These are phyloP conservation scores for Tenualosa thibaudeaui DNA, from an alignment of 2,797 vertebrate species.

Conservation along the genomic window DNA sequence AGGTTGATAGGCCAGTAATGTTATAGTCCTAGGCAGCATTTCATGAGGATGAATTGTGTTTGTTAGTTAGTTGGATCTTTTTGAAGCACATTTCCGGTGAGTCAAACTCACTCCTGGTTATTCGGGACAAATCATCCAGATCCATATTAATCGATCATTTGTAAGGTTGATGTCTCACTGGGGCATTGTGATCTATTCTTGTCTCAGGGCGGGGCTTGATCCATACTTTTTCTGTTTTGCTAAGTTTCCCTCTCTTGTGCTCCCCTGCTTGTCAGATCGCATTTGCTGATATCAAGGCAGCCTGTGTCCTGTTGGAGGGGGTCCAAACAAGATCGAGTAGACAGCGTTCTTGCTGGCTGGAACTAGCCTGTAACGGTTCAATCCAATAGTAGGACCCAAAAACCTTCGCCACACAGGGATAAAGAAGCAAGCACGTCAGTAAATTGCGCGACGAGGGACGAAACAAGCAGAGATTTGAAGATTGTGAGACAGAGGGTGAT, in stretches of 20 bases:
- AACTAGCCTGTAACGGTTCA: constrained; percentile 27
- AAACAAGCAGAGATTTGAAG: constrained; percentile 19
- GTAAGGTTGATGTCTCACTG: constrained; percentile 22
- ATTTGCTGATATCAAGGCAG: constrained; percentile 44
- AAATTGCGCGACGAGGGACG: constrained; percentile 21
- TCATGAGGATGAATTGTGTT: not conserved
- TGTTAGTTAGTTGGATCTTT: not conserved
- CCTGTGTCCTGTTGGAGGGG: constrained; percentile 35
- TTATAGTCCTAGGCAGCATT: not conserved
- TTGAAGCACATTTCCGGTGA: not conserved
- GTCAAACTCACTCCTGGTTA: not conserved
- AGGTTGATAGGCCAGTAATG: not conserved
- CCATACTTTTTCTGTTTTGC: constrained; percentile 54
- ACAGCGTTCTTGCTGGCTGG: constrained; percentile 35
- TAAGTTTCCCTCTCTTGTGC: constrained; percentile 46
- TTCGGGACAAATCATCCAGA: constrained; percentile 5
- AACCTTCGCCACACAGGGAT: constrained; percentile 18
- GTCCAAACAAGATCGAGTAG: constrained; percentile 30
- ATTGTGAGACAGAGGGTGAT: constrained; percentile 17
- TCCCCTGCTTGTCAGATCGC: constrained; percentile 48
- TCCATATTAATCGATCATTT: constrained; percentile 23
- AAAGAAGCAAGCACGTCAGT: constrained; percentile 2
- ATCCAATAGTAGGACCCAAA: constrained; percentile 25
- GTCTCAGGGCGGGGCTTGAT: constrained; percentile 48
- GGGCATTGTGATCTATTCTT: constrained; percentile 41